Base-by-base conservation (phyloP, 2,888 invertebrate genomes). In the Emmelina monodactyla region DNA sequence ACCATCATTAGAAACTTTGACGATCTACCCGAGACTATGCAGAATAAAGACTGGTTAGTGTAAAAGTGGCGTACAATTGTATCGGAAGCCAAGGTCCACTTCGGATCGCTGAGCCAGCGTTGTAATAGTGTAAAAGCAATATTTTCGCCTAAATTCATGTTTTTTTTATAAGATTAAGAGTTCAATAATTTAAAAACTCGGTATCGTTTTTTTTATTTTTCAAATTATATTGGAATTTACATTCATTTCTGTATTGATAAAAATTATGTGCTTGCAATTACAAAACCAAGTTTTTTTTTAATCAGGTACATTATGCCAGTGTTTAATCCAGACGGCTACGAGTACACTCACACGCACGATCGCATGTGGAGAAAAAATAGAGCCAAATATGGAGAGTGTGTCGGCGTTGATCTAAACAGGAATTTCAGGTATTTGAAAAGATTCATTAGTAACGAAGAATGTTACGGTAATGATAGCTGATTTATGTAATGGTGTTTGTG, bases 281-380 rank as follows among this genome's bases (percentile, higher is more conserved):
- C n/a, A n/a, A n/a, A n/a, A n/a, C n/a, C n/a, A n/a, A n/a, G n/a
- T n/a, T 19, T 19, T 19, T 19, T 10, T 10, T 7, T 11, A n/a
- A 40, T 1, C 39, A 83, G 83, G 83, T 89, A 88, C 55, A 78
- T 92, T 35, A 73, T 89, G 7, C 89, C 91, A 7, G 84, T 91
- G 12, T 65, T 87, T 37, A 92, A 92, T 64, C 92, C 92, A 6
- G 91, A 95, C 58, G 93, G 95, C 2, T 96, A 96, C 58, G 92
- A 90, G 53, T 92, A 91, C 63, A 88, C 92, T 0, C 92, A 92
- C 62, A 86, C 84, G 1, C 82, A 81, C 10, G 91, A 93, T 58
- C 82, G 94, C 32, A 76, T 94, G 58, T 95, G 94, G 94, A 81
- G 91, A 33, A 91, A 92, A 53, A 91, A 91, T 53, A 78, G 91